Evolutionary conservation across 2,797 vertebrate genomes (phyloP), one percentile per base, ranked within the genome.

Genomic region (Peromyscus attwateri): DNA sequence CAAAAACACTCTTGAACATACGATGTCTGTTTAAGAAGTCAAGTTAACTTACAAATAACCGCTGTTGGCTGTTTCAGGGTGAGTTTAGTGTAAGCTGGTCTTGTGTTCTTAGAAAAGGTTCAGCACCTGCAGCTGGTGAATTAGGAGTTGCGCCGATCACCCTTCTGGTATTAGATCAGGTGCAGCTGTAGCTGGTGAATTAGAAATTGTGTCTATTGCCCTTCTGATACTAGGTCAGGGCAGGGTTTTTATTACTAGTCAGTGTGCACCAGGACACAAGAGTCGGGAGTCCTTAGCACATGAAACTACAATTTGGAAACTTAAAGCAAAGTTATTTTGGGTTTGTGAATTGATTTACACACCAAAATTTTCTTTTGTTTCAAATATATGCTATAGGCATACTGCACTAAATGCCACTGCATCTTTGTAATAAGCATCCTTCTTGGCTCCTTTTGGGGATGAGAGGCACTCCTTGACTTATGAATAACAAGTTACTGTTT

Each of bases 401-500:
- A 95, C 92, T 82, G 10, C 90, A 84, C 81, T 97, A 43, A 94
- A 91, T 94, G 96, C 87, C 89, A 83, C 12, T 12, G 60, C 43
- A n/a, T 91, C 87, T 73, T 97, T 96, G 92, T 98, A 91, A 92
- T 76, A 97, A 95, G 94, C 70, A 9, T 62, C 76, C 84, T 91
- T 94, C 94, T 89, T 92, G 82, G 94, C 93, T 93, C 96, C 94
- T 96, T 87, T 66, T 52, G 79, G 92, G 95, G 96, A 88, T 80
- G 77, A 96, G 85, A 96, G 90, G 84, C 79, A 96, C 87, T 97
- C 94, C 91, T 96, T 96, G 90, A 60, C 91, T 97, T 84, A 91
- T 96, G 96, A 97, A 95, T 88, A 95, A n/a, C 97, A 97, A 93
- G 95, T 89, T 83, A 71, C 98, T 98, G 91, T 97, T 84, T 98